Base-by-base conservation (phyloP, 2,113 vertebrate species). In the Platycercus adscitus region DNA sequence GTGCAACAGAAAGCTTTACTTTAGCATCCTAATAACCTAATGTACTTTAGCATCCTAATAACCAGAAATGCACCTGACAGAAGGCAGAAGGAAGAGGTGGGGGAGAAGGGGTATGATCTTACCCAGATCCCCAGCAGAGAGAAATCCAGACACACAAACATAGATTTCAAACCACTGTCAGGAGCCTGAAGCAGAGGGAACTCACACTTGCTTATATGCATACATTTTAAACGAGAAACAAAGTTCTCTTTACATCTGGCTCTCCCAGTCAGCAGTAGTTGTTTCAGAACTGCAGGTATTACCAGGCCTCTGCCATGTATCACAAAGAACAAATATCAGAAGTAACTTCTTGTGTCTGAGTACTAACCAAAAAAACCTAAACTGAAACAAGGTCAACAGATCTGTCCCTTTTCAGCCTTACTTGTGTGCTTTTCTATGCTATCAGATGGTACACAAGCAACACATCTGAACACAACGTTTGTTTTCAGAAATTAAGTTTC, bases 331-430 rank as follows among this genome's bases (percentile, higher is more conserved):
- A 61, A 87, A 8, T 47, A 75, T 37, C 31, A 47, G 80, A 72
- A 85, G 8, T 35, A 92, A 10, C 47, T n/a, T 58, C 52, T 78
- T 64, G 18, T 21, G 28, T 71, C 83, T 81, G 35, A 90, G 37
- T 86, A 75, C 28, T 16, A 58, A 28, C 19, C 9, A 58, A 35
- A 39, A 82, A 79, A 56, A 66, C 37, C 50, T 10, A 17, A 81
- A 86, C 80, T 78, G 58, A 93, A 97, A 89, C 10, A 41, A 89
- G 78, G 81, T 75, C 85, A 95, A 89, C 65, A 83, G 76, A 77
- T 86, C 26, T 79, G 49, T 10, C 46, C 39, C 21, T 88, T 80
- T 70, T 71, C 65, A 96, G 44, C 29, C 35, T 81, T 68, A 41
- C 9, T 81, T 71, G 10, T 52, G 44, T 23, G 41, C 23, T 95